Base-by-base conservation (phyloP, 2,888 invertebrate genomes). In the Eristalinus sepulchralis region DNA sequence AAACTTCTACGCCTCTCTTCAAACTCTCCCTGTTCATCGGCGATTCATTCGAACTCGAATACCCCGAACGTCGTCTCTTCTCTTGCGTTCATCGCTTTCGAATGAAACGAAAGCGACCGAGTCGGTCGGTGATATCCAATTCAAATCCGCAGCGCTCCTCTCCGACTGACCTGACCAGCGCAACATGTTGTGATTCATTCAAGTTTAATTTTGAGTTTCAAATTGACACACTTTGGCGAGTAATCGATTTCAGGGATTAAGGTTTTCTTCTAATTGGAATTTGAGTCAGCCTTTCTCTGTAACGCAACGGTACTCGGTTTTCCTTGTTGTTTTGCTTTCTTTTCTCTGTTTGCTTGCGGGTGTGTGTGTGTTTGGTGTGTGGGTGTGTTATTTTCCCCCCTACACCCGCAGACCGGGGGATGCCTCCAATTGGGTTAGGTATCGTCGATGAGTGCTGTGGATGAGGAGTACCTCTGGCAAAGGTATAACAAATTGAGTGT, bases 131-230 rank as follows among this genome's bases (percentile, higher is more conserved):
- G 6, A 1, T 22, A 17, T 22, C 57, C 11, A 8, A n/a, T n/a
- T n/a, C n/a, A n/a, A n/a, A n/a, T n/a, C n/a, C n/a, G n/a, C 17
- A 17, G 17, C n/a, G 6, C 47, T 17, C 8, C 17, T n/a, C 63
- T 36, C 57, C 27, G 5, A 3, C 27, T 27, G 27, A 27, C 27
- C 24, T 64, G 78, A 47, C 39, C 36, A 67, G 60, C 72, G 85
- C 86, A 86, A 86, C 86, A 86, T 86, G 86, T 86, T 86, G 86
- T 83, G 86, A 86, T 86, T 86, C 86, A 86, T 86, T 86, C 86
- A 79, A 82, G 86, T 83, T 86, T 86, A 86, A 86, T 83, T 86
- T 82, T 82, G 75, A 82, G 86, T 82, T 82, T 75, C 83, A 83
- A 86, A 86, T 86, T 86, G 86, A 86, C 86, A 86, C 82, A 86